Conservation (phyloP, 2,888 invertebrate genomes). For the Cyclophora albipunctata region DNA sequence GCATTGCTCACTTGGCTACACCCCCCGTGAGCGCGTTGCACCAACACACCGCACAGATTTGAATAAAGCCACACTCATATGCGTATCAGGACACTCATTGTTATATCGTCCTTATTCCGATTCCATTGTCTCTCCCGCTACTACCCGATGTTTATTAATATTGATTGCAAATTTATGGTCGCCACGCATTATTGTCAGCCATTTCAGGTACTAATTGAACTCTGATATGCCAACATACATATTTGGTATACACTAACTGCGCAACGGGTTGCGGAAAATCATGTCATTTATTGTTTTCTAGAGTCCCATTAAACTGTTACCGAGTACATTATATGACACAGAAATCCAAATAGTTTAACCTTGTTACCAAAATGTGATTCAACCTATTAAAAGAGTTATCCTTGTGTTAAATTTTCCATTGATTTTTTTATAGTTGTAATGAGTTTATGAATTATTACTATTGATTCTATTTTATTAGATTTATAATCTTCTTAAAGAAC, state of each 20-base stretch:
- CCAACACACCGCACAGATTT: constrained; percentile 37
- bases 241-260: constrained; percentile 10
- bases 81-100: constrained; percentile 56
- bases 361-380: constrained; percentile 20
- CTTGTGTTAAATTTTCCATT: constrained; percentile 5
- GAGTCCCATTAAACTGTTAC: constrained; percentile 9
- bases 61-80: constrained; percentile 48
- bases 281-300: constrained; percentile 21
- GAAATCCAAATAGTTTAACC: constrained; percentile 20
- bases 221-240: constrained; percentile 5
- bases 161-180: constrained; percentile 60
- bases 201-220: constrained; percentile 36
- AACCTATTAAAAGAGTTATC: constrained; percentile 12
- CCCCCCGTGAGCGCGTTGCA: constrained; percentile 56
- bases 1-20: constrained; percentile 67
- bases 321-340: constrained; percentile 20
- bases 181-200: constrained; percentile 47
- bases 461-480: no score
- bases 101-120: constrained; percentile 61
- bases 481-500: no score
- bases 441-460: no score
- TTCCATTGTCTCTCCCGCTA: constrained; percentile 54
- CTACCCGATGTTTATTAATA: constrained; percentile 47
- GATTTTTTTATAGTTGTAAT: neutral
- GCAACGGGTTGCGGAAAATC: constrained; percentile 28